Evolutionary conservation across 2,888 invertebrate species (phyloP).

Genomic region (Meteorus colon): DNA sequence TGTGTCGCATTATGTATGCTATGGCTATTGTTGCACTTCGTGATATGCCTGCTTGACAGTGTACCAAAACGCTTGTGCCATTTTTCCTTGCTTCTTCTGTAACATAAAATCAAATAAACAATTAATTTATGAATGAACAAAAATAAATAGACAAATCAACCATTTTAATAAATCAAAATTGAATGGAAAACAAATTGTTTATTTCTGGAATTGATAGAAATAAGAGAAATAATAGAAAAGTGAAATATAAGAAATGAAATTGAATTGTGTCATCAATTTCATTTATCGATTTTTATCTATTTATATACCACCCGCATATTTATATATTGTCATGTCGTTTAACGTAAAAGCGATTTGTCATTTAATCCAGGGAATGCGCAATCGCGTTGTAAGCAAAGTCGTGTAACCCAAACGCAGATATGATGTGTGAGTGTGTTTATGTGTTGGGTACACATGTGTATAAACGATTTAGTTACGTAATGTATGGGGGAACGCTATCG

Average conservation of each 20-base stretch:
- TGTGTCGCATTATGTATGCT: constrained; percentile 94
- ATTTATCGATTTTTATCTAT: background rate
- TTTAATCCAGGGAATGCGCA: constrained; percentile 20
- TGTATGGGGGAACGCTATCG: constrained; percentile 60
- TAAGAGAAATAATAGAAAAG: too few species aligned
- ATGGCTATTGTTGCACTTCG: constrained; percentile 96
- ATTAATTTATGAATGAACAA: background rate
- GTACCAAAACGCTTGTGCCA: constrained; percentile 87
- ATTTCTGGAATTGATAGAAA: too few species aligned
- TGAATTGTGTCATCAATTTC: background rate
- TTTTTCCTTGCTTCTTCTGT: constrained; percentile 83
- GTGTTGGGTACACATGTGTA: background rate
- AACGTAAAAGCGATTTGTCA: constrained; percentile 24
- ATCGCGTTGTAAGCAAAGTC: constrained; percentile 56
- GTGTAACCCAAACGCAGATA: constrained; percentile 59
- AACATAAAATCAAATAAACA: constrained; percentile 62
- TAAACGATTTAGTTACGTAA: constrained; percentile 65
- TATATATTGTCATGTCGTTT: constrained; percentile 41
- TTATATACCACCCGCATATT: background rate
- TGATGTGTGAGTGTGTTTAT: background rate
- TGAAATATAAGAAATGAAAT: background rate
- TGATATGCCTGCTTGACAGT: constrained; percentile 97
- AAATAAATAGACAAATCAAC: too few species aligned
- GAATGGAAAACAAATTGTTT: too few species aligned
- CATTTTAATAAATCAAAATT: too few species aligned